Percentiles rank a stretch among this genome's conserved stretches.
Conservation (phyloP, 2,888 invertebrate genomes). For the Archips crataeganus region DNA sequence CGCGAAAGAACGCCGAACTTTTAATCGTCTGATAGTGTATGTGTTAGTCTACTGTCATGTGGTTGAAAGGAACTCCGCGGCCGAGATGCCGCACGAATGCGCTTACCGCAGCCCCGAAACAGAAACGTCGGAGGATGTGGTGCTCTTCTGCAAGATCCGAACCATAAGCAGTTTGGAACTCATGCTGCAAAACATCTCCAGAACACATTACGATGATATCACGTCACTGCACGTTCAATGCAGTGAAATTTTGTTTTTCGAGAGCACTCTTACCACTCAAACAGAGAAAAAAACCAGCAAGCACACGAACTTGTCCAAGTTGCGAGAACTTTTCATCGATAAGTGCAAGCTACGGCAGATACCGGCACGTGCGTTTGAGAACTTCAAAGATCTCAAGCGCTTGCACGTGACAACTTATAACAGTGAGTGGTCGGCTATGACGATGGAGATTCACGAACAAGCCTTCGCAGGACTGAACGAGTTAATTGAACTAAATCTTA, state of each 20-base stretch:
- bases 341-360: conserved; percentile 92
- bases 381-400: conserved; percentile 88
- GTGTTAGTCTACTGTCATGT: conserved; percentile 82
- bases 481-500: conserved; percentile 89
- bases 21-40: conserved; percentile 80
- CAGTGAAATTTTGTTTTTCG: conserved; percentile 91
- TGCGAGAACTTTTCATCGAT: conserved; percentile 90
- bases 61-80: conserved; percentile 71
- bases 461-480: conserved; percentile 89
- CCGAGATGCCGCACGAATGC: conserved; percentile 88
- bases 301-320: conserved; percentile 86
- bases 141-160: conserved; percentile 89
- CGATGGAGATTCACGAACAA: conserved; percentile 89
- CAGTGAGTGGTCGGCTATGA: conserved; percentile 92
- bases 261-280: conserved; percentile 87
- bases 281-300: conserved; percentile 77
- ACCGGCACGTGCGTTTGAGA: conserved; percentile 89
- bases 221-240: conserved; percentile 89
- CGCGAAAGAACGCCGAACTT: conserved; percentile 80
- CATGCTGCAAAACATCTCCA: conserved; percentile 89
- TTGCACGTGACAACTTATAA: conserved; percentile 91
- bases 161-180: conserved; percentile 90
- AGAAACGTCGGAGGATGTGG: conserved; percentile 84
- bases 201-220: conserved; percentile 88
- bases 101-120: conserved; percentile 88